Evolutionary conservation across 2,888 invertebrate genomes (phyloP).

Genomic region (Phaonia tiefii): DNA sequence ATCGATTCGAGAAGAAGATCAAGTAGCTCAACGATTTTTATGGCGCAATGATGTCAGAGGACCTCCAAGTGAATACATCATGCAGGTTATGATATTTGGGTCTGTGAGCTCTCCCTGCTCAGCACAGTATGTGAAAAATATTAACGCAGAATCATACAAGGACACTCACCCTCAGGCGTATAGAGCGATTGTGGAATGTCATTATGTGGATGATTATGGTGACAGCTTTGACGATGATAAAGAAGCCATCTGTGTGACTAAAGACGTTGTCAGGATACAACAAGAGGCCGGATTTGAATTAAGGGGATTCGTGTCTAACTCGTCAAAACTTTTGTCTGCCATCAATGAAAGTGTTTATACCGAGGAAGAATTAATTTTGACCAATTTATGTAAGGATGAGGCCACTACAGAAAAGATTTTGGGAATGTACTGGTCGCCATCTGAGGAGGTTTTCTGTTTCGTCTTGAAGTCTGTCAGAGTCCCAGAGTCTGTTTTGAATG

Average conservation of each 20-base stretch:
- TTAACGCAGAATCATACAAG: constrained; percentile 33
- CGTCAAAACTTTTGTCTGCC: constrained; percentile 27
- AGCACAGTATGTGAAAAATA: constrained; percentile 44
- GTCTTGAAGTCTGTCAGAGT: constrained; percentile 47
- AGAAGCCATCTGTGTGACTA: constrained; percentile 53
- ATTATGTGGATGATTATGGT: constrained; percentile 63
- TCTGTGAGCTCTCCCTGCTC: constrained; percentile 59
- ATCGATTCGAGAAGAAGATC: constrained; percentile 53
- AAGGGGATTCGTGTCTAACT: constrained; percentile 60
- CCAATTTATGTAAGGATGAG: constrained; percentile 32
- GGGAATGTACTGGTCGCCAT: constrained; percentile 48
- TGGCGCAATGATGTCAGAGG: constrained; percentile 43
- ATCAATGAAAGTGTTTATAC: constrained; percentile 10
- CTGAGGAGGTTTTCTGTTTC: constrained; percentile 45
- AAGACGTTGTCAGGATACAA: constrained; percentile 56
- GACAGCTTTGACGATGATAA: constrained; percentile 54
- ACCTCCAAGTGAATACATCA: constrained; percentile 53
- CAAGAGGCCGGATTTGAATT: constrained; percentile 56
- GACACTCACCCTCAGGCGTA: constrained; percentile 44
- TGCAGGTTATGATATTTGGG: constrained; percentile 64
- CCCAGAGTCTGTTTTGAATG: constrained; percentile 41
- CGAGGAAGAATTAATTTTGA: background rate
- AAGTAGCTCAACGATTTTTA: constrained; percentile 57
- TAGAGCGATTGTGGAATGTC: constrained; percentile 57
- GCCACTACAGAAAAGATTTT: constrained; percentile 25